Evolutionary conservation across 2,797 vertebrate species (phyloP).

Genomic region (Tokudaia tokunoshimensis): DNA sequence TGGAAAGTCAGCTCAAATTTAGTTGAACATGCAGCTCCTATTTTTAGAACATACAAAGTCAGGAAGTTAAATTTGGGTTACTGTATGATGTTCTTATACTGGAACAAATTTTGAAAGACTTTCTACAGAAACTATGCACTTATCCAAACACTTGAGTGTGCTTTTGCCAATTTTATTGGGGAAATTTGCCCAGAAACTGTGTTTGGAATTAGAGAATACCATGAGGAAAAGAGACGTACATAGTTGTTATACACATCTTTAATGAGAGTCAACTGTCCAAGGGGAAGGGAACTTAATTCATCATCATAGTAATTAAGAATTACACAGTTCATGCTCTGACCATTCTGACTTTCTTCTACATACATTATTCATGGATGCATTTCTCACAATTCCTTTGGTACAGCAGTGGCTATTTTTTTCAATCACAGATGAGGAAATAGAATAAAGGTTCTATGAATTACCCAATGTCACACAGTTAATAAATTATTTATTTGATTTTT

Average conservation of each 20-base stretch:
- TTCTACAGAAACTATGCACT: background rate
- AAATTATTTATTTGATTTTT: background rate
- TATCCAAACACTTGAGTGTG: background rate
- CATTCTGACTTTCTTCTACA: background rate
- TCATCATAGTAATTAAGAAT: background rate
- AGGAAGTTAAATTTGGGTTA: slow-evolving; percentile 39
- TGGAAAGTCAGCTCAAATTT: slow-evolving; percentile 52
- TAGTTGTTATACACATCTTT: background rate
- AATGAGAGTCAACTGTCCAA: background rate
- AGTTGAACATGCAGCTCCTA: background rate
- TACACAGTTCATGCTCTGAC: background rate
- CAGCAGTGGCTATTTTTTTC: background rate
- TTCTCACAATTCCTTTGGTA: background rate
- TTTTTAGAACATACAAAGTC: slow-evolving; percentile 8
- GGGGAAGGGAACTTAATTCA: background rate
- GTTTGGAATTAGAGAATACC: background rate
- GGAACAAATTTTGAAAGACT: background rate
- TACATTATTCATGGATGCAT: slow-evolving; percentile 19
- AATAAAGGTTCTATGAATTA: background rate
- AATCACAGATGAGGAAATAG: background rate
- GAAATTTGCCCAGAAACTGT: background rate
- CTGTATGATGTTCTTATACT: background rate
- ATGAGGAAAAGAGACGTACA: background rate
- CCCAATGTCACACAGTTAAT: background rate
- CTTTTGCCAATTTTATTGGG: background rate